These are phyloP conservation scores for Mactra quadrangularis DNA, from an alignment of 1,140 invertebrate species.

Conservation along the genomic window DNA sequence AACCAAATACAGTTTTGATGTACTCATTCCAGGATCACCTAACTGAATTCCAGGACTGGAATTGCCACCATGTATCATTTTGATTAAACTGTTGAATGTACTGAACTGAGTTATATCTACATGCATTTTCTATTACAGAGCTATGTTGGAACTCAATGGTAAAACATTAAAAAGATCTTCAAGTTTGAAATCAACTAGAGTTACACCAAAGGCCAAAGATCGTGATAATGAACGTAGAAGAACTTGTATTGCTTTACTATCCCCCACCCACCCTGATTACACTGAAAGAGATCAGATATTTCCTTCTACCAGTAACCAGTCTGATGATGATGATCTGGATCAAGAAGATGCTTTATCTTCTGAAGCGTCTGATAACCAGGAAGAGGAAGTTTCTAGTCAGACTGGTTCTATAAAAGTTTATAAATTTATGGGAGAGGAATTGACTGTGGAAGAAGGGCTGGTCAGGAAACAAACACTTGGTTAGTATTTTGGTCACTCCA, in stretches of 20 bases:
- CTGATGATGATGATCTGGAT: background rate
- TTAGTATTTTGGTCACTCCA: too few relatives aligned
- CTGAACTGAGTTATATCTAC: constrained; percentile 85
- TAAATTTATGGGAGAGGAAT: constrained; percentile 69
- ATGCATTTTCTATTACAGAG: constrained; percentile 26
- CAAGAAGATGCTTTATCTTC: constrained; percentile 16
- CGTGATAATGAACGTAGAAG: constrained; percentile 73
- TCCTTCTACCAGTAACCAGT: background rate
- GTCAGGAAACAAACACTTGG: constrained; percentile 73
- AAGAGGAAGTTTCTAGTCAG: constrained; percentile 18
- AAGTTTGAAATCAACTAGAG: constrained; percentile 73
- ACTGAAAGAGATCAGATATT: constrained; percentile 21
- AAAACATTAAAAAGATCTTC: constrained; percentile 72
- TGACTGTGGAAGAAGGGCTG: constrained; percentile 70
- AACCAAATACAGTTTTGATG: too few relatives aligned
- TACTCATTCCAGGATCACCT: too few relatives aligned
- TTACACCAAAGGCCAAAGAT: constrained; percentile 62
- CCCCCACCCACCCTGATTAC: constrained; percentile 60
- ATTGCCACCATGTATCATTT: too few relatives aligned
- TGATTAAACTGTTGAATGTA: too few relatives aligned
- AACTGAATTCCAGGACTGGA: too few relatives aligned
- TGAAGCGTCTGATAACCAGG: constrained; percentile 1
- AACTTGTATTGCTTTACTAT: constrained; percentile 76
- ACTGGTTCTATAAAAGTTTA: constrained; percentile 63
- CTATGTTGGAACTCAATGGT: constrained; percentile 16